Evolutionary conservation across 2,113 vertebrate species (phyloP).

Genomic region (Ptilonorhynchus violaceus): DNA sequence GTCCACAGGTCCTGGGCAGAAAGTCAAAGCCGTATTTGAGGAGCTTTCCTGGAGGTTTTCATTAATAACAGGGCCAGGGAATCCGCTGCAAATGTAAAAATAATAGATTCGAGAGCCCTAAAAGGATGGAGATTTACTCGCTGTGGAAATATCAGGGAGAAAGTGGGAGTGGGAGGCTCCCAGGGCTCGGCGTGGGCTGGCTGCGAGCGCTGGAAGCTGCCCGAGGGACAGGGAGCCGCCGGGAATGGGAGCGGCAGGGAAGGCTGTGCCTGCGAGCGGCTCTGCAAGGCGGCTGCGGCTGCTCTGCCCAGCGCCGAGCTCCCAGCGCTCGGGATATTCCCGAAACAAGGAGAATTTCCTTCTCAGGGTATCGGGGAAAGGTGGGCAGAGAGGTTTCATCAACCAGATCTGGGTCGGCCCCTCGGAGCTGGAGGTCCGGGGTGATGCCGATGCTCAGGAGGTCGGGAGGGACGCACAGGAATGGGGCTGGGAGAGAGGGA

Average conservation of each 20-base stretch:
- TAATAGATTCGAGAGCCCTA: constrained; percentile 54
- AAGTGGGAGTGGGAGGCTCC: constrained; percentile 25
- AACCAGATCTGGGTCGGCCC: neutral
- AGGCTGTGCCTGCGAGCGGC: neutral
- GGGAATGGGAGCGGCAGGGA: neutral
- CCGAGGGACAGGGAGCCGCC: neutral
- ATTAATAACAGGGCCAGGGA: constrained; percentile 40
- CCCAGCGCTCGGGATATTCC: neutral
- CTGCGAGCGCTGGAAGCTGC: neutral
- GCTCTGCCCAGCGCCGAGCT: neutral
- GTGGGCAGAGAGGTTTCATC: neutral
- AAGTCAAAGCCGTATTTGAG: constrained; percentile 30
- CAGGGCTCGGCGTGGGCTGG: neutral
- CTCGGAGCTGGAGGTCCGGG: neutral
- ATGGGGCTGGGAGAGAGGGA: neutral
- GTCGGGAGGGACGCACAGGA: neutral
- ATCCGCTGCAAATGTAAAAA: constrained; percentile 58
- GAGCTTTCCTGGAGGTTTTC: constrained; percentile 42
- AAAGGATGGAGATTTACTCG: constrained; percentile 55
- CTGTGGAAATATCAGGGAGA: constrained; percentile 42
- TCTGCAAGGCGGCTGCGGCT: neutral
- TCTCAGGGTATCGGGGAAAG: neutral
- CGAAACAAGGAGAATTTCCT: fast-evolving
- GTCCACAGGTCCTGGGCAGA: constrained; percentile 55
- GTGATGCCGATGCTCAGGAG: neutral